phyloP scores from a whole-genome alignment of 2,888 invertebrate species.

The Chorisops tibialis region DNA sequence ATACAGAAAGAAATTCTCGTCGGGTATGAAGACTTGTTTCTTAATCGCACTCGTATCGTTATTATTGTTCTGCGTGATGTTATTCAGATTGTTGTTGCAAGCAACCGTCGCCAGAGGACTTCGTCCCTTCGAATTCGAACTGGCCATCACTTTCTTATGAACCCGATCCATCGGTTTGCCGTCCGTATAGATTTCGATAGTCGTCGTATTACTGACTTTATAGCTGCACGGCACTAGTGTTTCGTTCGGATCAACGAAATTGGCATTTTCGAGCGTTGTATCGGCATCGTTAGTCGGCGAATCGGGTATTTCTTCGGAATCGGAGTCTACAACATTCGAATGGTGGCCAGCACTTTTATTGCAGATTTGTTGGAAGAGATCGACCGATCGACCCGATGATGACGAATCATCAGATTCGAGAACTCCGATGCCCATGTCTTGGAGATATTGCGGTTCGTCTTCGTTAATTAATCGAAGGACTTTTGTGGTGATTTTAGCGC shows the following conservation, averaged over 20 bases:
- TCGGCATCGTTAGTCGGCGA: background rate
- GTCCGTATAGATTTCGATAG: conserved; percentile 44
- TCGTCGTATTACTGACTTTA: conserved; percentile 26
- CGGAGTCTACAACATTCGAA: background rate
- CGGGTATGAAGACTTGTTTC: conserved; percentile 37
- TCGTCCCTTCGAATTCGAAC: conserved; percentile 41
- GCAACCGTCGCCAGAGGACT: conserved; percentile 49
- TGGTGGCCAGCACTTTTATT: conserved; percentile 44
- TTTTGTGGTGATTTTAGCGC: conserved; percentile 9
- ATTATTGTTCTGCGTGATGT: conserved; percentile 43
- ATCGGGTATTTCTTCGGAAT: conserved; percentile 17
- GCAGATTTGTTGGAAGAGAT: conserved; percentile 40
- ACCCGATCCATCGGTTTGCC: conserved; percentile 33
- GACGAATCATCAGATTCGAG: conserved; percentile 56
- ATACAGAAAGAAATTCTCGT: conserved; percentile 49
- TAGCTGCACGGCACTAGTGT: conserved; percentile 27
- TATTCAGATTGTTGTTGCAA: conserved; percentile 45
- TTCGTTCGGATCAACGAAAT: conserved; percentile 39
- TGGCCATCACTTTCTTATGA: conserved; percentile 41
- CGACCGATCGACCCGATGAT: conserved; percentile 39
- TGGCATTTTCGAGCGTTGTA: conserved; percentile 36
- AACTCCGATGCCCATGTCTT: conserved; percentile 62
- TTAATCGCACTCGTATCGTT: conserved; percentile 29
- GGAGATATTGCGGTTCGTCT: conserved; percentile 53
- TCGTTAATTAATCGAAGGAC: conserved; percentile 29